Evolutionary conservation across 2,888 invertebrate species (phyloP), one percentile per base, ranked within the genome.

Genomic region (Urechis unicinctus): DNA sequence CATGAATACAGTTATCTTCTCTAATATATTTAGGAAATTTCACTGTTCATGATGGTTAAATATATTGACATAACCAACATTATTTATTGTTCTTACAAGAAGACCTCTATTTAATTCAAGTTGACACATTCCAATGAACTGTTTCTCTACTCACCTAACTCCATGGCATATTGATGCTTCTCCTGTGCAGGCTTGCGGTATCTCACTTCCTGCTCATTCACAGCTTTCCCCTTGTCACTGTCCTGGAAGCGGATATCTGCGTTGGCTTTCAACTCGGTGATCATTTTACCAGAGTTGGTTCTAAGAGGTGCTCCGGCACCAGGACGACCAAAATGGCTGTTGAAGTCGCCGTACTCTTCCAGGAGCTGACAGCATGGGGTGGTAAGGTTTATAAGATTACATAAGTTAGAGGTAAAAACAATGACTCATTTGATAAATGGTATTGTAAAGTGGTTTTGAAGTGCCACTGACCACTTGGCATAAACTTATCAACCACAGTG

Each of bases 221-320:
- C 36, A 9, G 6, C 13, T 36, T 13, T 6, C 13, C 36, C 36
- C 13, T 13, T 13, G 6, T 36, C 13, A 6, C 9, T 36, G 36
- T 36, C 36, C 36, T 13, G 9, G 31, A 62, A 62, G 9, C 61
- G 48, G 29, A 61, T 61, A 21, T 22, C 28, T 22, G 58, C 55
- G 28, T 58, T 56, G 21, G 51, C 59, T 9, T 31, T 42, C 3
- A 61, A 25, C 25, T 62, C 51, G 17, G 61, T 53, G 25, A 41
- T 48, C n/a, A 55, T 47, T 3, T 53, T 41, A 51, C 68, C 66
- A 25, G 62, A 56, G 22, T 61, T 57, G 2, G 57, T 60, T 46
- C 55, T 52, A 42, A 67, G 57, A 45, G 65, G 63, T 21, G 67
- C 63, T 41, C 64, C 63, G 36, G 58, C 59, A 42, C 61, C 64